Evolutionary conservation across 2,797 vertebrate genomes (phyloP).

Genomic region (Sebastes matsubarae): DNA sequence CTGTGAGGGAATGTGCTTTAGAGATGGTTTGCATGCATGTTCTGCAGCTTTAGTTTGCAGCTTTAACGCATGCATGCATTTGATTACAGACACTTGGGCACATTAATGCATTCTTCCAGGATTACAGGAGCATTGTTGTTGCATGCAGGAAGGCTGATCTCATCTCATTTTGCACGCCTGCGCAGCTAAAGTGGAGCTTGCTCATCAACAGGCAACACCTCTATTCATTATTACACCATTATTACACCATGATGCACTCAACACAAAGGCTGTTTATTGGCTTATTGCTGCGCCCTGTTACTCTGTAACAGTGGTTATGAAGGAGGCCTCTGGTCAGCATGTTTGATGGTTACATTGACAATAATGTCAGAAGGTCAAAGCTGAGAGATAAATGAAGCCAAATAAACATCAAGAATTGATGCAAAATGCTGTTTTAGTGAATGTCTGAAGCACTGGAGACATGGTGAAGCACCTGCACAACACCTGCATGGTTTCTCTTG

Average conservation of each 20-base stretch:
- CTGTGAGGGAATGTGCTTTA: slow-evolving; percentile 36
- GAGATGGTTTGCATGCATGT: neutral
- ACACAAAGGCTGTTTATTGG: slow-evolving; percentile 4
- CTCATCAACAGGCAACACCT: slow-evolving; percentile 30
- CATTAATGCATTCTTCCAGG: neutral
- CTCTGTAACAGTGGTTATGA: neutral
- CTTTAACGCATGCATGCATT: neutral
- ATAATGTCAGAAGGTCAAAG: neutral
- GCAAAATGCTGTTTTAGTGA: neutral
- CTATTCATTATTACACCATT: neutral
- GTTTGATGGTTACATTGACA: neutral
- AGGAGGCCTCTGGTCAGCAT: neutral
- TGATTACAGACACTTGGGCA: neutral
- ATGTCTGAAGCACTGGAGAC: neutral
- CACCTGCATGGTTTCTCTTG: neutral
- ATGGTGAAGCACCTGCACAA: neutral
- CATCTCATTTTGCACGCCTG: slow-evolving; percentile 55
- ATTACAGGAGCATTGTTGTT: slow-evolving; percentile 29
- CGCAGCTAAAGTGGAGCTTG: slow-evolving; percentile 33
- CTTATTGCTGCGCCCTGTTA: neutral
- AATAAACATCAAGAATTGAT: neutral
- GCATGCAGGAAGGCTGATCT: slow-evolving; percentile 11
- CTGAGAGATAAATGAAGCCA: neutral
- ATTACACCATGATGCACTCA: neutral
- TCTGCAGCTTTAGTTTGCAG: neutral